Evolutionary conservation across 2,797 vertebrate species (phyloP).

Genomic region (Myotis vivesi): DNA sequence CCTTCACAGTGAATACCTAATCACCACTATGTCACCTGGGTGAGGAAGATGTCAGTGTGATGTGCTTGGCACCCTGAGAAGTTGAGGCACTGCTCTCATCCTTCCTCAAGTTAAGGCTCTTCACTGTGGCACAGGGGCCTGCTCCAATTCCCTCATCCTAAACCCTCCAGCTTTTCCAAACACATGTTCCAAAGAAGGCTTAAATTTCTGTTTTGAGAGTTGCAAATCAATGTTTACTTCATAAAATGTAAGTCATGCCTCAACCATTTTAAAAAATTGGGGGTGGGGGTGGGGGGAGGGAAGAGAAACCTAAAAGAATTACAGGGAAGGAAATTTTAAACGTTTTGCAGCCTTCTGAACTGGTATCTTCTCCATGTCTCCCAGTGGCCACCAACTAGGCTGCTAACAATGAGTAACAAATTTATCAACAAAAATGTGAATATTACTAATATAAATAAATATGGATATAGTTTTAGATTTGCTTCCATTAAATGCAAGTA

Average conservation of each 20-base stretch:
- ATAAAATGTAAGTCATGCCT: slow-evolving; percentile 56
- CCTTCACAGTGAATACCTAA: slow-evolving; percentile 67
- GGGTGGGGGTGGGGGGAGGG: not conserved
- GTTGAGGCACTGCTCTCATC: slow-evolving; percentile 35
- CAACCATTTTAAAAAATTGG: slow-evolving; percentile 44
- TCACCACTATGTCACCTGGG: slow-evolving; percentile 62
- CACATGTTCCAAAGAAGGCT: slow-evolving; percentile 24
- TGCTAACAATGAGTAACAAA: slow-evolving; percentile 66
- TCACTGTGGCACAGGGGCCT: not conserved
- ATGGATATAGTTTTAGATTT: slow-evolving; percentile 62
- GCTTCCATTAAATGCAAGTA: slow-evolving; percentile 42
- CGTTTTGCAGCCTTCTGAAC: not conserved
- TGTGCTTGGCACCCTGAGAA: slow-evolving; percentile 57
- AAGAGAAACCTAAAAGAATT: slow-evolving; percentile 27
- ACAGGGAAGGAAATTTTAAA: slow-evolving; percentile 41
- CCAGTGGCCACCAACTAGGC: slow-evolving; percentile 41
- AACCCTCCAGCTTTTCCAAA: not conserved
- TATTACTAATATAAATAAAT: slow-evolving; percentile 64
- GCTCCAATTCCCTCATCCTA: not conserved
- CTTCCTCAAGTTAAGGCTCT: slow-evolving; percentile 37
- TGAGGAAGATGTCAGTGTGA: slow-evolving; percentile 72
- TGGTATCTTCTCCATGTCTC: slow-evolving; percentile 14
- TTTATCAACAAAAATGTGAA: slow-evolving; percentile 59
- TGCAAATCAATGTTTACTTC: slow-evolving; percentile 61
- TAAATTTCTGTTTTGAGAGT: slow-evolving; percentile 59